phyloP scores from a whole-genome alignment of 2,113 vertebrate genomes.

The Prinia subflava region DNA sequence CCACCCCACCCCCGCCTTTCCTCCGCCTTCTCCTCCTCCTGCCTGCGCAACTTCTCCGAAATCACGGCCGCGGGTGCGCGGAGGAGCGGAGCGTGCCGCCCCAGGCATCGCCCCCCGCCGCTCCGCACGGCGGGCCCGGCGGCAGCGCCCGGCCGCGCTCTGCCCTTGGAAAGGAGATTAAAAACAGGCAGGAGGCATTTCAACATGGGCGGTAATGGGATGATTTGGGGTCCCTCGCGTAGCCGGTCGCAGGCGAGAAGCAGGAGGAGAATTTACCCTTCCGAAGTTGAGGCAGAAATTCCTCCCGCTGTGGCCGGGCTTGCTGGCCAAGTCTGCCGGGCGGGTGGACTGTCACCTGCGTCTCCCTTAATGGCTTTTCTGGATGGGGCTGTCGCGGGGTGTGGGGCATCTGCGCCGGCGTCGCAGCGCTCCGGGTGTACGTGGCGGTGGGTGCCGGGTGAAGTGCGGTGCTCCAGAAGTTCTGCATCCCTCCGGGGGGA shows the following conservation, averaged over 20 bases:
- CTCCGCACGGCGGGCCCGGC: neutral
- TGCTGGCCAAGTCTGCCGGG: neutral
- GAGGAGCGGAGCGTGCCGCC: neutral
- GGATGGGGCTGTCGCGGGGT: neutral
- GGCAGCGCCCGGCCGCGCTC: neutral
- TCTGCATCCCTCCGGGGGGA: conserved; percentile 38
- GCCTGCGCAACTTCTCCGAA: conserved; percentile 36
- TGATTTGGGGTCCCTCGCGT: neutral
- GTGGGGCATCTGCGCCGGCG: neutral
- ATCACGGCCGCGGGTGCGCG: conserved; percentile 41
- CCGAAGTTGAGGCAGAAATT: neutral
- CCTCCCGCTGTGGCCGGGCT: neutral
- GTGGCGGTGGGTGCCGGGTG: conserved; percentile 50
- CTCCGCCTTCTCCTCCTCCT: neutral
- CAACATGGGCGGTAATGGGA: neutral
- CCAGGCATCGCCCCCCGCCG: neutral
- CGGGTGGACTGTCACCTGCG: conserved; percentile 38
- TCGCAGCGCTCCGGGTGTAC: neutral
- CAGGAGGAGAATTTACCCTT: neutral
- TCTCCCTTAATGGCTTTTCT: neutral
- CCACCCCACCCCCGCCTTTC: neutral
- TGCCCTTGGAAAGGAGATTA: neutral
- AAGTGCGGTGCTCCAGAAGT: conserved; percentile 55
- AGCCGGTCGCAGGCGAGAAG: neutral
- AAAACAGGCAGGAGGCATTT: neutral